Evolutionary conservation across 1,140 invertebrate species (phyloP).

Genomic region (Drosophila azteca): DNA sequence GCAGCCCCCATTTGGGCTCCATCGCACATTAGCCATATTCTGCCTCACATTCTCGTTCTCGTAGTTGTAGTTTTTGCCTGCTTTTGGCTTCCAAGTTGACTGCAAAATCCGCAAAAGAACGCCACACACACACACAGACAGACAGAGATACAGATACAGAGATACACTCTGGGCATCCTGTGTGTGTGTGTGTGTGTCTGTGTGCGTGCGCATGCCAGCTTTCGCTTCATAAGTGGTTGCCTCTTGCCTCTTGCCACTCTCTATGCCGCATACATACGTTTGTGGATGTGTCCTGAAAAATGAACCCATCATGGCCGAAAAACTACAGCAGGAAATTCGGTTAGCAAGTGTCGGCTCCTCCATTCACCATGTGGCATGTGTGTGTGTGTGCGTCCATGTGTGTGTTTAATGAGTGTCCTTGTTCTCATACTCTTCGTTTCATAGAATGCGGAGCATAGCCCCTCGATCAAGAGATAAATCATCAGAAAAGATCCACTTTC

Average conservation of each 20-base stretch:
- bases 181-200: slow-evolving; percentile 1
- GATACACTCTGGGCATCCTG: slow-evolving; percentile 18
- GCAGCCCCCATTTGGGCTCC: slow-evolving; percentile 8
- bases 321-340: slow-evolving; percentile 80
- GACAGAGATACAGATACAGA: slow-evolving; percentile 17
- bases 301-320: slow-evolving; percentile 81
- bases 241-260: slow-evolving; percentile 6
- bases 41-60: no score
- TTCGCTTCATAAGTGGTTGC: slow-evolving; percentile 78
- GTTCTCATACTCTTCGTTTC: slow-evolving; percentile 36
- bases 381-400: slow-evolving; percentile 33
- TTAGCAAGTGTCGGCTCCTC: slow-evolving; percentile 77
- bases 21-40: slow-evolving; percentile 75
- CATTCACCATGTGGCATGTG: slow-evolving; percentile 21
- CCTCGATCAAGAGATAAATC: background rate
- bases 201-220: slow-evolving; percentile 59
- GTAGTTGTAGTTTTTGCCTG: slow-evolving; percentile 57
- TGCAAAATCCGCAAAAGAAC: slow-evolving; percentile 82
- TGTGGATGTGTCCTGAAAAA: slow-evolving; percentile 64
- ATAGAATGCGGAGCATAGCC: slow-evolving; percentile 1
- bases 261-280: slow-evolving; percentile 25
- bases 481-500: background rate
- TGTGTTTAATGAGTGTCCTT: slow-evolving; percentile 68
- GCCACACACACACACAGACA: slow-evolving; percentile 58
- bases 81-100: slow-evolving; percentile 77